Base-by-base conservation (phyloP, 64 coral and sea anemone species). In the Pachyseris speciosa region DNA sequence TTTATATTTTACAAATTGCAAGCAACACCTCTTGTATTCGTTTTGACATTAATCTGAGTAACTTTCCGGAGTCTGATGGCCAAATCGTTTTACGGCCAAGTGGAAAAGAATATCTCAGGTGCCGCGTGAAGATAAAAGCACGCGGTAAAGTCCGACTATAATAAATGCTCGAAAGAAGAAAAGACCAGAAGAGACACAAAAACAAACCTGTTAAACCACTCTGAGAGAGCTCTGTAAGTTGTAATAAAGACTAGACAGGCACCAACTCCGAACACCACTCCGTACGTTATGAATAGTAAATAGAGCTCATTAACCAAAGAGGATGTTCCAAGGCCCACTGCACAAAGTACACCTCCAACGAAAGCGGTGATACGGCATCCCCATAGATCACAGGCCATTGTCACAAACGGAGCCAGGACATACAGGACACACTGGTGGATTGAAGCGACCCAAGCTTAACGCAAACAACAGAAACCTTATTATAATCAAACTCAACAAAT, bases 381-480 rank as follows among this genome's bases (percentile, higher is more conserved):
- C 67, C 67, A 70, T 13, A 70, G 10, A 19, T 70, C 67, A 38
- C 33, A 37, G 16, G 67, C 67, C 32, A 70, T 70, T 3, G 67
- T 70, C 17, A 70, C 67, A 70, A 70, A 70, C 33, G 67, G 67
- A 37, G 67, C 67, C 67, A 70, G 29, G 39, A 33, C 11, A 38
- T 70, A 70, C 13, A 70, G 67, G 34, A 19, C 13, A 38, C 31
- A 37, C 6, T 20, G 67, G 67, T 70, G 32, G 34, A 70, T 70
- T 2, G 67, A 70, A 22, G 33, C 31, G 11, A 70, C 67, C 67
- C 67, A 70, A 20, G 67, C 67, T 70, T 17, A 66, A 66, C 5
- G 7, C n/a, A 66, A 27, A 66, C 57, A 66, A 66, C 0, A 8
- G 29, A 26, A 66, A 66, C 26, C 9, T 27, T 27, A 20, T 4